Base-by-base conservation (phyloP, 2,113 vertebrate genomes). In the Megaleporinus macrocephalus region DNA sequence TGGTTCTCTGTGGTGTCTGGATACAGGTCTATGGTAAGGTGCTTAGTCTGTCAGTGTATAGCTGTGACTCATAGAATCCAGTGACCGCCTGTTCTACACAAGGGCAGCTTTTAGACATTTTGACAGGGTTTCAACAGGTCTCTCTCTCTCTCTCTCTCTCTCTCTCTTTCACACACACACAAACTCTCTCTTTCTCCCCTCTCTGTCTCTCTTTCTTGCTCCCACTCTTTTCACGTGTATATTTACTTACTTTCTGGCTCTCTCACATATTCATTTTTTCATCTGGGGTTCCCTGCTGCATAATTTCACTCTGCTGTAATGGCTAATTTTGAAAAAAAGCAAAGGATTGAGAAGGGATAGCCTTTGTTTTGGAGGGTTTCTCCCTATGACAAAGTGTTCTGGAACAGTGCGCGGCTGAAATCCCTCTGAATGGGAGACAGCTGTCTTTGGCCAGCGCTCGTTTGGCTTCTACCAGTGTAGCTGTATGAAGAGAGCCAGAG, bases 291-390 rank as follows among this genome's bases (percentile, higher is more conserved):
- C 83, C 89, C 89, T 90, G 53, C 73, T 62, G 79, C 73, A 86
- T 90, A 86, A 87, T 79, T 83, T 84, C 85, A 84, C 87, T 84
- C 41, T 53, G 14, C 79, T 84, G 86, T 87, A 83, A 92, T 83
- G 86, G 84, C 77, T 82, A 83, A 83, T 80, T 57, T 69, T 73
- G 18, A 74, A 86, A 81, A 86, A 90, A 90, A 41, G 68, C 61
- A 57, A 71, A 75, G n/a, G 1, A 33, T 57, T 24, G 29, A 57
- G 49, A 75, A 88, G 83, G 86, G 84, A 79, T 88, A 92, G 93
- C 93, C 92, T 93, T 90, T 96, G 95, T 96, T 98, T 96, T 97
- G 96, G 95, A 97, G 95, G 92, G 91, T 95, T 96, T 95, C 93
- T 94, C 86, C 26, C 76, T 86, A 93, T 96, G 95, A 96, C 95